Evolutionary conservation across 2,113 vertebrate genomes (phyloP).

Genomic region (Cryptoleucopteryx plumbea): DNA sequence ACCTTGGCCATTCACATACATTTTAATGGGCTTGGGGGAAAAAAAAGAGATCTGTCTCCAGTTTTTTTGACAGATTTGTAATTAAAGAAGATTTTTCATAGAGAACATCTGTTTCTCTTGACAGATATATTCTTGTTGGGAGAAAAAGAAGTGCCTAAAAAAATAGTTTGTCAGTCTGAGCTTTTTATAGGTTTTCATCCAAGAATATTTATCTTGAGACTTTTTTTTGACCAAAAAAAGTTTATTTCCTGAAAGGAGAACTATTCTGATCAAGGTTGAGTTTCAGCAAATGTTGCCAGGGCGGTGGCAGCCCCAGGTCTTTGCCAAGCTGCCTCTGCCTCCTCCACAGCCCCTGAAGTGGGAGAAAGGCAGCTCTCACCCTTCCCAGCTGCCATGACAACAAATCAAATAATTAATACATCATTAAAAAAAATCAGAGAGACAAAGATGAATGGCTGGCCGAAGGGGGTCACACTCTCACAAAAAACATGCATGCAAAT

Average conservation of each 20-base stretch:
- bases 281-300: neutral
- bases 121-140: conserved; percentile 61
- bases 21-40: neutral
- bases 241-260: conserved; percentile 7
- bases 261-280: neutral
- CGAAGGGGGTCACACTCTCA: neutral
- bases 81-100: conserved; percentile 52
- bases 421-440: neutral
- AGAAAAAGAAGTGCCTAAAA: conserved; percentile 51
- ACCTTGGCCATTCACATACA: neutral
- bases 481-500: neutral
- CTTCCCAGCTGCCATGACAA: rapidly evolving
- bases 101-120: conserved; percentile 60
- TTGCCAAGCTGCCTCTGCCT: neutral
- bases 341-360: neutral
- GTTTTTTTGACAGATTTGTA: conserved; percentile 38
- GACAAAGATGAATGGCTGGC: neutral
- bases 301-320: neutral
- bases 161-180: conserved; percentile 54
- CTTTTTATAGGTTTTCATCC: conserved; percentile 47
- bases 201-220: conserved; percentile 35
- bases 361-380: neutral
- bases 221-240: neutral
- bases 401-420: neutral
- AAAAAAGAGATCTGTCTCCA: neutral